These are phyloP conservation scores for Scomberomorus guttatus DNA, from an alignment of 2,797 vertebrate species.

Conservation along the genomic window DNA sequence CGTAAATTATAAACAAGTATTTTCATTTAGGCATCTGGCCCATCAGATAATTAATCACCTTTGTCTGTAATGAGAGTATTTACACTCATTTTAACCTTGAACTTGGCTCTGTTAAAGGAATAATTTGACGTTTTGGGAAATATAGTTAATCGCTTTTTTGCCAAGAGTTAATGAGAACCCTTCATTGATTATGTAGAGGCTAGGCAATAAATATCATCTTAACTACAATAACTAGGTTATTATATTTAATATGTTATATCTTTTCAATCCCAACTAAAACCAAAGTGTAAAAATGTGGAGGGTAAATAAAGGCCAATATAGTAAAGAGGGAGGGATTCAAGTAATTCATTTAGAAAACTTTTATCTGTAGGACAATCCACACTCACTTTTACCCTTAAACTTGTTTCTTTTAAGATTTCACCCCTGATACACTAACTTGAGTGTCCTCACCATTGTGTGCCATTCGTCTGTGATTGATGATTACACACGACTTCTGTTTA, in stretches of 20 bases:
- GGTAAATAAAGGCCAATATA: too few species aligned
- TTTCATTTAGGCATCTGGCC: neutral
- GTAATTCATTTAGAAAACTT: neutral
- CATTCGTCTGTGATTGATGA: slow-evolving; percentile 52
- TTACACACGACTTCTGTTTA: slow-evolving; percentile 59
- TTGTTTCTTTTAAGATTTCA: slow-evolving; percentile 6
- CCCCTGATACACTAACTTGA: slow-evolving; percentile 3
- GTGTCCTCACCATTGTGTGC: slow-evolving; percentile 21
- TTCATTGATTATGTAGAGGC: too few species aligned
- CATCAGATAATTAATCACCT: neutral
- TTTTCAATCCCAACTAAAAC: too few species aligned
- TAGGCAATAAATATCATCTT: too few species aligned
- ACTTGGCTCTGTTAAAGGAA: neutral
- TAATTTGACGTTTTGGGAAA: too few species aligned
- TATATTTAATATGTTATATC: too few species aligned
- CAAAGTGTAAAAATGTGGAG: too few species aligned
- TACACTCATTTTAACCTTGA: slow-evolving; percentile 13
- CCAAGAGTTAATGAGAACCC: too few species aligned
- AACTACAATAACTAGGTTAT: too few species aligned
- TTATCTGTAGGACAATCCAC: neutral
- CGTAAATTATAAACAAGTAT: neutral
- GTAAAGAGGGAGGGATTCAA: too few species aligned
- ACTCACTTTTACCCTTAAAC: too few species aligned
- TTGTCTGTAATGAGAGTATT: neutral
- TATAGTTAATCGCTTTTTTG: too few species aligned